phyloP scores from a whole-genome alignment of 23 tunicate species.

The Halocynthia aurantium region DNA sequence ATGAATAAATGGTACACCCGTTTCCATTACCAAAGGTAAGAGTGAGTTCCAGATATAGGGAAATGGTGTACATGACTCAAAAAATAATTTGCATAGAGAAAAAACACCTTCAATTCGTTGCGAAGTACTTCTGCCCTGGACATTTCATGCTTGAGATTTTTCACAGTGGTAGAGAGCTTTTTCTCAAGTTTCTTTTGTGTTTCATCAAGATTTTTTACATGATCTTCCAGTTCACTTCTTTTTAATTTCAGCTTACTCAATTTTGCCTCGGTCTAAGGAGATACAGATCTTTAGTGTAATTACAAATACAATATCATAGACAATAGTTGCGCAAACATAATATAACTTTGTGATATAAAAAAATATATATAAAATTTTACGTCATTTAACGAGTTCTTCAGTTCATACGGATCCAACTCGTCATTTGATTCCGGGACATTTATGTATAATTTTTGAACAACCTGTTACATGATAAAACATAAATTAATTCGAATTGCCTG shows the following conservation, averaged over 20 bases:
- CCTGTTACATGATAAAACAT: slow-evolving; percentile 21
- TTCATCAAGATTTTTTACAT: slow-evolving; percentile 26
- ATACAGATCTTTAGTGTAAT: too few species aligned
- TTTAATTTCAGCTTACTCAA: slow-evolving; percentile 21
- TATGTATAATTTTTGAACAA: slow-evolving; percentile 26
- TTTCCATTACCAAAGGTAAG: too few species aligned
- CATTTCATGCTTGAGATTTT: slow-evolving; percentile 15
- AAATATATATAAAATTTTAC: not conserved
- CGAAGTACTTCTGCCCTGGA: too few species aligned
- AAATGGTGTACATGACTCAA: too few species aligned
- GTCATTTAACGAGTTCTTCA: slow-evolving; percentile 58
- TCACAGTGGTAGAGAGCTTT: slow-evolving; percentile 23
- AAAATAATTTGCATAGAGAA: too few species aligned
- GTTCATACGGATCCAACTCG: slow-evolving; percentile 45
- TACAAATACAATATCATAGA: too few species aligned
- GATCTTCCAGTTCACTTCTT: slow-evolving; percentile 16
- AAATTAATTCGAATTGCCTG: too few species aligned
- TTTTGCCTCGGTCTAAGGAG: not conserved
- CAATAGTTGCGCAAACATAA: too few species aligned
- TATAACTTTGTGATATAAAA: too few species aligned
- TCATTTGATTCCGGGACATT: slow-evolving; percentile 48
- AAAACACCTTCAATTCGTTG: too few species aligned
- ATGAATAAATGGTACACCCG: too few species aligned
- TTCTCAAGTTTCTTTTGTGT: slow-evolving; percentile 9
- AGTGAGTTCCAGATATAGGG: too few species aligned